Evolutionary conservation across 2,797 vertebrate species (phyloP).

Genomic region (Poeciliopsis paucimaculata): DNA sequence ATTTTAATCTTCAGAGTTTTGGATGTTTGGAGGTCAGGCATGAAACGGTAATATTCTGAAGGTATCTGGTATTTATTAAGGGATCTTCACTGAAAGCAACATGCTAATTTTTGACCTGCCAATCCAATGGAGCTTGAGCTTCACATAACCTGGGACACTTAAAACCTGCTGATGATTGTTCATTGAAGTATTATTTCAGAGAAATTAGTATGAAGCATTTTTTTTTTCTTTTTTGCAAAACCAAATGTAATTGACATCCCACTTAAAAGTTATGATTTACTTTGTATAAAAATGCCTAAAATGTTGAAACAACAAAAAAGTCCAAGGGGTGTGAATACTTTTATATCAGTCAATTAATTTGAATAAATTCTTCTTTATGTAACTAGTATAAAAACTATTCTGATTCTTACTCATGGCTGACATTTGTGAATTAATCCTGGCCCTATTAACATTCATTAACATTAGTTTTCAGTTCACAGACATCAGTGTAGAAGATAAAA

Average conservation of each 20-base stretch:
- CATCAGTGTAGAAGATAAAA: conserved; percentile 16
- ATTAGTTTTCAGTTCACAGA: conserved; percentile 45
- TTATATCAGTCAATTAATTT: neutral
- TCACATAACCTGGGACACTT: neutral
- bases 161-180: neutral
- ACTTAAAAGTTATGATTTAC: neutral
- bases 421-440: conserved; percentile 34
- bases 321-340: neutral
- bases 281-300: neutral
- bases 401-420: conserved; percentile 27
- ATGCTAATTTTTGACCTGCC: conserved; percentile 44
- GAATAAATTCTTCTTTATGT: neutral
- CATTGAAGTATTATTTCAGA: neutral
- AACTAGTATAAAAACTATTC: conserved; percentile 22
- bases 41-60: conserved; percentile 63
- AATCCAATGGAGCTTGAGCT: neutral
- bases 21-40: conserved; percentile 66
- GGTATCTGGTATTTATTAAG: conserved; percentile 61
- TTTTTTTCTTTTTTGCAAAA: neutral
- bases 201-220: neutral
- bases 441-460: conserved; percentile 9
- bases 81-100: conserved; percentile 49
- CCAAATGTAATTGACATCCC: neutral
- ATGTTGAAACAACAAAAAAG: neutral
- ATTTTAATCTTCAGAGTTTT: conserved; percentile 75